phyloP scores from a whole-genome alignment of 2,888 invertebrate species.

The Exocentrus adspersus region DNA sequence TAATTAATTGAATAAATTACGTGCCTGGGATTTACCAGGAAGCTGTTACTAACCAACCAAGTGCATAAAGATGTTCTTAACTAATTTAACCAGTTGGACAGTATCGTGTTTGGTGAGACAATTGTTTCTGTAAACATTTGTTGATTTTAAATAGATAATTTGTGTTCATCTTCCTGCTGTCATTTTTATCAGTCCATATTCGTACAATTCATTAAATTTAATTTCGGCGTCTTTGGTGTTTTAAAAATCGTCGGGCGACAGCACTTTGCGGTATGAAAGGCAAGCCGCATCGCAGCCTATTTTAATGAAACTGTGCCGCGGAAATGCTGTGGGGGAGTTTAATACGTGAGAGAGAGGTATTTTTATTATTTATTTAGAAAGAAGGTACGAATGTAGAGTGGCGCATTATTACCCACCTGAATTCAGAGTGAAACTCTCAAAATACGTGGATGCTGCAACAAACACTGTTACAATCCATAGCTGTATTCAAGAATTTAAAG shows the following conservation, averaged over 20 bases:
- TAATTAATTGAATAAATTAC: constrained; percentile 45
- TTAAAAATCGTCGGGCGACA: neutral
- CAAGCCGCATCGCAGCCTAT: constrained; percentile 4
- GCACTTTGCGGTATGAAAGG: neutral
- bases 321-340: neutral
- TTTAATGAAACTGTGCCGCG: constrained; percentile 11
- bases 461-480: no score
- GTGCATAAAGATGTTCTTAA: constrained; percentile 31
- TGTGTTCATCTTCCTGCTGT: neutral
- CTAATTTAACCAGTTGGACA: constrained; percentile 17
- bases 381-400: constrained; percentile 5
- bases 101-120: neutral
- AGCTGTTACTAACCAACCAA: constrained; percentile 35
- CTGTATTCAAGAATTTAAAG: no score
- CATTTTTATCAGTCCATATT: neutral
- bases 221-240: neutral
- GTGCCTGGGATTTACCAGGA: constrained; percentile 32
- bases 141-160: no score
- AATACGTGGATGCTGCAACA: neutral
- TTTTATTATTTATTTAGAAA: constrained; percentile 15
- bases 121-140: no score
- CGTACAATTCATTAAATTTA: neutral
- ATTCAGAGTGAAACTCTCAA: neutral
- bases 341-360: constrained; percentile 4
- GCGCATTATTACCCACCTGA: neutral